Evolutionary conservation across 2,797 vertebrate genomes (phyloP).

Genomic region (Smutsia gigantea): DNA sequence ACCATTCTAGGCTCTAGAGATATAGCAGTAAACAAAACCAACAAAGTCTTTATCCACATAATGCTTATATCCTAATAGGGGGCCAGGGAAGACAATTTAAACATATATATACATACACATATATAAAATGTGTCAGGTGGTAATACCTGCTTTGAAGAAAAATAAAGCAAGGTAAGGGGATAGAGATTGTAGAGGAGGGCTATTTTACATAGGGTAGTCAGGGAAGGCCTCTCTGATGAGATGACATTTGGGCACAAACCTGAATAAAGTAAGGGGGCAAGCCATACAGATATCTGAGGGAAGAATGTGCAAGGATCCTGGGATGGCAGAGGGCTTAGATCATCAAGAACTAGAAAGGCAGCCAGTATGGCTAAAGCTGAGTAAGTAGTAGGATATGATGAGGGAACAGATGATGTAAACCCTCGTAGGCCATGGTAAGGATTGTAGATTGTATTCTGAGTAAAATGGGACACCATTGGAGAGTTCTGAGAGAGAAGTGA

Average conservation of each 20-base stretch:
- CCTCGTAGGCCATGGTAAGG: neutral
- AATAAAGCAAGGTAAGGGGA: neutral
- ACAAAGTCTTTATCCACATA: neutral
- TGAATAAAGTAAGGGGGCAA: neutral
- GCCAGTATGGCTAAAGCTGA: neutral
- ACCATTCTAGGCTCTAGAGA: neutral
- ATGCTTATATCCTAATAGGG: neutral
- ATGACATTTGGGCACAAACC: neutral
- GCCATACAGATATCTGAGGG: neutral
- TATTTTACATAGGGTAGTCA: neutral
- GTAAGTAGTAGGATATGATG: neutral
- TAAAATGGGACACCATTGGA: neutral
- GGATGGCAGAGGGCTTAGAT: neutral
- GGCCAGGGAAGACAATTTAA: neutral
- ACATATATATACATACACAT: neutral
- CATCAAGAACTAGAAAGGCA: neutral
- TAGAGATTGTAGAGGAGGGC: neutral
- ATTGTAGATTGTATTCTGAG: neutral
- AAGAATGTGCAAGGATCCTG: conserved; percentile 21
- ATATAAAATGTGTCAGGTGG: neutral
- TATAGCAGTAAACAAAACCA: neutral
- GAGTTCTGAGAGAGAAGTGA: neutral
- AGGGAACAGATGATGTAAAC: neutral
- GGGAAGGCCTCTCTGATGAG: neutral
- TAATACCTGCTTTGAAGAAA: neutral